Evolutionary conservation across 2,888 invertebrate species (phyloP).

Genomic region (Scaptomyza reducta): DNA sequence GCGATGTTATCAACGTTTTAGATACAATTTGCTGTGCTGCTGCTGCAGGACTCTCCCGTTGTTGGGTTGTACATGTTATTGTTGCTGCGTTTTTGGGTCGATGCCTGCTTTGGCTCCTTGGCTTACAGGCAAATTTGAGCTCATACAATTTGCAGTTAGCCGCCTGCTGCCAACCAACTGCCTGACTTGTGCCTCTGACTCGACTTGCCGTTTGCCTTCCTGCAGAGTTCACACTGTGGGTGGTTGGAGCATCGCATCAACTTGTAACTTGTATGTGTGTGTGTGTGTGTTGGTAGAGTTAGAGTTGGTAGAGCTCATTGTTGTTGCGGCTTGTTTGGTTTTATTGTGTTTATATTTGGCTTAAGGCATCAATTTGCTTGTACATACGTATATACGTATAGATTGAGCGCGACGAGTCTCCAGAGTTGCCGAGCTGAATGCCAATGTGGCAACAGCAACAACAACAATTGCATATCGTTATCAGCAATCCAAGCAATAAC

Average conservation of each 20-base stretch:
- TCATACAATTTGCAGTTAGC: slow-evolving; percentile 76
- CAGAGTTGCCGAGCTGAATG: slow-evolving; percentile 47
- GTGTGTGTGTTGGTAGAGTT: too few relatives aligned
- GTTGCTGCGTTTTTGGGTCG: slow-evolving; percentile 24
- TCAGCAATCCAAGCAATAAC: slow-evolving; percentile 64
- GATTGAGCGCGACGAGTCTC: slow-evolving; percentile 57
- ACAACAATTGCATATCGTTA: slow-evolving; percentile 33
- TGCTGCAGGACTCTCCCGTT: background rate
- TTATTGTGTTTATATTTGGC: slow-evolving; percentile 79
- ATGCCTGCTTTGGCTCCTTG: slow-evolving; percentile 17
- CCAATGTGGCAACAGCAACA: slow-evolving; percentile 49
- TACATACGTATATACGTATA: slow-evolving; percentile 41
- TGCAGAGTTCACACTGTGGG: slow-evolving; percentile 3
- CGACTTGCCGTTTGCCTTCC: slow-evolving; percentile 14
- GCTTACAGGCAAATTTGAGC: slow-evolving; percentile 72
- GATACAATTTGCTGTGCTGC: slow-evolving; percentile 52
- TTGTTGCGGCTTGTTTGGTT: slow-evolving; percentile 78
- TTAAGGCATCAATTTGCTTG: slow-evolving; percentile 77
- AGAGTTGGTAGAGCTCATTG: slow-evolving; percentile 52
- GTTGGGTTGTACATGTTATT: too few relatives aligned
- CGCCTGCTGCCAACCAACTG: slow-evolving; percentile 1
- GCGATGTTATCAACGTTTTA: slow-evolving; percentile 66
- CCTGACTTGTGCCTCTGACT: slow-evolving; percentile 46
- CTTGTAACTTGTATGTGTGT: slow-evolving; percentile 44
- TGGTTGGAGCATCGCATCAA: slow-evolving; percentile 20